Percentiles rank a stretch among this genome's conserved stretches.
These are phyloP conservation scores for Drosophila trichaetosa DNA, from an alignment of 2,888 invertebrate species.

Conservation along the genomic window DNA sequence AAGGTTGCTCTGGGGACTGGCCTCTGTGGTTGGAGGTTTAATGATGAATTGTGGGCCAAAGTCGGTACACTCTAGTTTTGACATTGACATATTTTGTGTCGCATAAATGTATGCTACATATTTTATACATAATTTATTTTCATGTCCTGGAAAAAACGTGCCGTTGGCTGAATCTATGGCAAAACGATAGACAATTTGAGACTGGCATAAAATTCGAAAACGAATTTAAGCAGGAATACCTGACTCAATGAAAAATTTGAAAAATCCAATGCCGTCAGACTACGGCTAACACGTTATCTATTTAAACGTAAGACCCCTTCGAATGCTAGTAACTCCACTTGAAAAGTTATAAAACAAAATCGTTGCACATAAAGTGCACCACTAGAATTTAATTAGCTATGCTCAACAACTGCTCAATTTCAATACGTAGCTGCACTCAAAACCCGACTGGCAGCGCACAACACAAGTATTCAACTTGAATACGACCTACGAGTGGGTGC, in stretches of 20 bases:
- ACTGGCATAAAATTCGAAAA: conserved; percentile 3
- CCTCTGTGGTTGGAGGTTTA: conserved; percentile 40
- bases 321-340: background rate
- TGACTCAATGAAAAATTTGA: background rate
- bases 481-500: conserved; percentile 10
- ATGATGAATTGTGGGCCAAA: conserved; percentile 72
- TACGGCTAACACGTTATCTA: background rate
- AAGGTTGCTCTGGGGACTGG: conserved; percentile 49
- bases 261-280: background rate
- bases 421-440: conserved; percentile 26
- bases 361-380: conserved; percentile 22
- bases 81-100: conserved; percentile 75
- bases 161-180: conserved; percentile 31
- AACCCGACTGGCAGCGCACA: conserved; percentile 23
- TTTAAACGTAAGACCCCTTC: background rate
- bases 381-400: conserved; percentile 45
- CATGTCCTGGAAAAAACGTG: conserved; percentile 27
- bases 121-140: conserved; percentile 56
- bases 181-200: conserved; percentile 37
- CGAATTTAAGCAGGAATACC: conserved; percentile 14
- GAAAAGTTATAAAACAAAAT: conserved; percentile 2
- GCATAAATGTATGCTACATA: conserved; percentile 70
- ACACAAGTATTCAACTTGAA: conserved; percentile 44
- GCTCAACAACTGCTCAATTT: conserved; percentile 39
- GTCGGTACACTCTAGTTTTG: conserved; percentile 64